phyloP scores from a whole-genome alignment of 2,888 invertebrate species.

The Atethmia centrago region DNA sequence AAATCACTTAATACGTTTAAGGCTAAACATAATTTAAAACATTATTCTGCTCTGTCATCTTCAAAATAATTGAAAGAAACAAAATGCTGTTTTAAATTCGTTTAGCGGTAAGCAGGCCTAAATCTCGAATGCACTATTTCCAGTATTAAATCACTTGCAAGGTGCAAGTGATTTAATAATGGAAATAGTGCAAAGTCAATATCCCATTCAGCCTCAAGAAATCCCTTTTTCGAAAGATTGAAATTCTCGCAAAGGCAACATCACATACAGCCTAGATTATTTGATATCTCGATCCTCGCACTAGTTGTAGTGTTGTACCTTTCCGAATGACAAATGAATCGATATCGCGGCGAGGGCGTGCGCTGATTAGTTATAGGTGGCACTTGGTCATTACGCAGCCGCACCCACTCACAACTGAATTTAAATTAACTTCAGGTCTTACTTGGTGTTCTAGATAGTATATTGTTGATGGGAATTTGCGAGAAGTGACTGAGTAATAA shows the following conservation, averaged over 20 bases:
- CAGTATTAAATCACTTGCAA: slow-evolving; percentile 16
- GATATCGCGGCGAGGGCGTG: slow-evolving; percentile 75
- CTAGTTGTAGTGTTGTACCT: slow-evolving; percentile 58
- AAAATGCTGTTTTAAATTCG: not conserved
- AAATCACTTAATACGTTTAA: not conserved
- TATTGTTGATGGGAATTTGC: not conserved
- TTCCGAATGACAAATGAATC: slow-evolving; percentile 81
- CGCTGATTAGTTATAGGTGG: slow-evolving; percentile 84
- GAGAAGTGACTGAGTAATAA: too few species aligned
- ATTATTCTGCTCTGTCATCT: not conserved
- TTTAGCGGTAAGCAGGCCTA: not conserved
- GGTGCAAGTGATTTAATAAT: too few species aligned
- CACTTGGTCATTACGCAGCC: slow-evolving; percentile 80
- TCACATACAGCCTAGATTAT: slow-evolving; percentile 45
- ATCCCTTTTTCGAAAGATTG: slow-evolving; percentile 33
- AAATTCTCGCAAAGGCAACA: slow-evolving; percentile 33
- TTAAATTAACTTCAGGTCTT: slow-evolving; percentile 76
- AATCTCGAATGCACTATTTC: not conserved
- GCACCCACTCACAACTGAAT: slow-evolving; percentile 82
- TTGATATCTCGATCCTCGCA: slow-evolving; percentile 55
- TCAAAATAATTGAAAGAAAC: not conserved
- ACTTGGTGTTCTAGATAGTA: slow-evolving; percentile 66
- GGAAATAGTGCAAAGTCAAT: slow-evolving; percentile 14
- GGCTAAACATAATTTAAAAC: not conserved
- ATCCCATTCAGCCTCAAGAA: slow-evolving; percentile 12